Evolutionary conservation across 2,113 vertebrate species (phyloP).

Genomic region (Bambusicola thoracicus): DNA sequence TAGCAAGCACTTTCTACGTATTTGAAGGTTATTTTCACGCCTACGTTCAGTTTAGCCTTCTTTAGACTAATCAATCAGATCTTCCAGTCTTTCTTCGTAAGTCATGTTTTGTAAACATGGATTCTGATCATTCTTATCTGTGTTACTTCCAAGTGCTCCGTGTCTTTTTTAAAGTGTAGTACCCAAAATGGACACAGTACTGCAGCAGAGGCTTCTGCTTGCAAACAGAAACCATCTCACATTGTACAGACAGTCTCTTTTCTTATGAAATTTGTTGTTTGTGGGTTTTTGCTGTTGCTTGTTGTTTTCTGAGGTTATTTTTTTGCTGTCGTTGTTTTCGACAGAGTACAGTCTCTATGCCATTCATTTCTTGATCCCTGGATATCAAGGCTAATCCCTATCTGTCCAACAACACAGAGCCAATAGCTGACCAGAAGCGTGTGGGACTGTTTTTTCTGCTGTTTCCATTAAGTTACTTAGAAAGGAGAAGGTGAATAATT

Average conservation of each 20-base stretch:
- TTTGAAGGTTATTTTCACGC: background rate
- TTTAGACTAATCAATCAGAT: background rate
- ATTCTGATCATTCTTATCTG: background rate
- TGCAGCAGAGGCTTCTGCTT: slow-evolving; percentile 47
- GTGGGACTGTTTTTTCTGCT: background rate
- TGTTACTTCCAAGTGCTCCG: background rate
- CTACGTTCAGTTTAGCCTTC: background rate
- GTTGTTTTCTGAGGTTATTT: background rate
- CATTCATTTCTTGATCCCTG: background rate
- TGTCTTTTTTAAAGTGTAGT: background rate
- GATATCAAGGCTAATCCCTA: background rate
- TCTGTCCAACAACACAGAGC: background rate
- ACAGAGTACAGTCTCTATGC: background rate
- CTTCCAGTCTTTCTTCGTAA: background rate
- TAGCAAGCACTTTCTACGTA: background rate
- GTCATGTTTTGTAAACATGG: background rate
- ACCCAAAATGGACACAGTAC: slow-evolving; percentile 39
- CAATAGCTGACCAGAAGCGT: background rate
- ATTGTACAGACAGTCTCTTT: background rate
- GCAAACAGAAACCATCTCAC: background rate
- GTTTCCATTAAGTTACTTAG: background rate
- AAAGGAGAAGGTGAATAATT: background rate
- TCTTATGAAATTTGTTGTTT: background rate
- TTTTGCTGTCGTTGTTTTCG: background rate
- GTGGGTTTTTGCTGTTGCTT: background rate